Evolutionary conservation across 2,797 vertebrate genomes (phyloP).

Genomic region (Poecilia velifera): DNA sequence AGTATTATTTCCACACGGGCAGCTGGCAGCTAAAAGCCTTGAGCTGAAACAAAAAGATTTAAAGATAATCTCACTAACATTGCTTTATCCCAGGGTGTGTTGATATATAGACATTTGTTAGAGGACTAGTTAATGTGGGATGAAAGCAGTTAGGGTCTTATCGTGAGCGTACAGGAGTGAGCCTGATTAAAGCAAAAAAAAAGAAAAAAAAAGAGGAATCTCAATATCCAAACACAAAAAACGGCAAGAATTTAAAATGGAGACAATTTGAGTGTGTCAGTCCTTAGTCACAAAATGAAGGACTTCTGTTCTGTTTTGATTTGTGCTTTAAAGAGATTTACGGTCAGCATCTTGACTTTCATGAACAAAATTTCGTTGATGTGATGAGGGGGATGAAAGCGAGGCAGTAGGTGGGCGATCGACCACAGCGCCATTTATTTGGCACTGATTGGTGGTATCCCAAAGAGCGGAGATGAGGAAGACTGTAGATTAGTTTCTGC

Average conservation of each 20-base stretch:
- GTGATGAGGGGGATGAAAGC: background rate
- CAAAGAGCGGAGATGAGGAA: background rate
- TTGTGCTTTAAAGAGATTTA: background rate
- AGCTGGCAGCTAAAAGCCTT: background rate
- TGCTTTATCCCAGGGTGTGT: background rate
- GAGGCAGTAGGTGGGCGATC: background rate
- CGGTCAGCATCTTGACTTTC: background rate
- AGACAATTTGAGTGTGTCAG: background rate
- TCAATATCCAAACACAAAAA: background rate
- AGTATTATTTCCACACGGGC: background rate
- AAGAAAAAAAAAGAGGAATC: background rate
- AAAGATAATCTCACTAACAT: background rate
- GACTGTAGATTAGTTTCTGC: background rate
- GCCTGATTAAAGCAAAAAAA: background rate
- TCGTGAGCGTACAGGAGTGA: background rate
- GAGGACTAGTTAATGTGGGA: background rate
- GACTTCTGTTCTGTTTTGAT: background rate
- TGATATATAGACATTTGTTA: background rate
- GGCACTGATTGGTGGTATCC: background rate
- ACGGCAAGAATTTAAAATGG: background rate
- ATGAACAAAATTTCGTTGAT: background rate
- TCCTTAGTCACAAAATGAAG: background rate
- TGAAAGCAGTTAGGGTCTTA: background rate
- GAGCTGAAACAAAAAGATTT: background rate
- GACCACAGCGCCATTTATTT: background rate